Percentiles rank a stretch among this genome's conserved stretches.
phyloP scores from a whole-genome alignment of 2,888 invertebrate species.

The Scaptomyza reducta region DNA sequence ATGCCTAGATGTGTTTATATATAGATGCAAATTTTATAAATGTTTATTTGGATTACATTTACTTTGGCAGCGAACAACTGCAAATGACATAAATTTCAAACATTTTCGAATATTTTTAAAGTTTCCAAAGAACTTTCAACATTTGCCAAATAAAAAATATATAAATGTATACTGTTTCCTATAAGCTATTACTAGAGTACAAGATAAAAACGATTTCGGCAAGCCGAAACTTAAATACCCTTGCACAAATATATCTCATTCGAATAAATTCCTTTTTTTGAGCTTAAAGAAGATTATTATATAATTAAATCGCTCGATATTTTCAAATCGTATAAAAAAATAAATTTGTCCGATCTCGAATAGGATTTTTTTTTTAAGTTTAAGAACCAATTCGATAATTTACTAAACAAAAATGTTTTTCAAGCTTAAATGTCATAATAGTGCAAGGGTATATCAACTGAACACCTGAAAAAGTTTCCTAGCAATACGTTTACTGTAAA shows the following conservation, averaged over 20 bases:
- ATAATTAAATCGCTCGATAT: not conserved
- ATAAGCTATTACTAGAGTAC: conserved; percentile 11
- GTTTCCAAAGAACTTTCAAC: conserved; percentile 18
- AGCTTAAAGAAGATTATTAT: not conserved
- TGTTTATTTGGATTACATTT: conserved; percentile 46
- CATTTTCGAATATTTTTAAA: conserved; percentile 36
- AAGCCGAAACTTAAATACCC: conserved; percentile 5
- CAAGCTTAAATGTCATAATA: not conserved
- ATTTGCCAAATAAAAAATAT: conserved; percentile 26
- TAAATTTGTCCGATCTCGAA: conserved; percentile 1
- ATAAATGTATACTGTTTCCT: conserved; percentile 31
- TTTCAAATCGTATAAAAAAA: not conserved
- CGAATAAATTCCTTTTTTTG: not conserved
- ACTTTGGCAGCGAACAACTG: conserved; percentile 34
- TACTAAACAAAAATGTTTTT: no score
- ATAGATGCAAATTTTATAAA: conserved; percentile 50
- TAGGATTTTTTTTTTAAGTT: not conserved
- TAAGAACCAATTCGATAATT: no score
- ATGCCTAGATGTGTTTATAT: conserved; percentile 46
- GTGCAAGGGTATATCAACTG: conserved; percentile 15
- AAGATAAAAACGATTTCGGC: not conserved
- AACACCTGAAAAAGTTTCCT: conserved; percentile 54
- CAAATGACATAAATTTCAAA: conserved; percentile 17
- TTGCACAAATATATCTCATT: conserved; percentile 3
- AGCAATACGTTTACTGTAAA: conserved; percentile 32